Percentiles rank a stretch among this genome's conserved stretches.
These are phyloP conservation scores for Pimpla rufipes DNA, from an alignment of 2,888 invertebrate genomes.

Conservation along the genomic window DNA sequence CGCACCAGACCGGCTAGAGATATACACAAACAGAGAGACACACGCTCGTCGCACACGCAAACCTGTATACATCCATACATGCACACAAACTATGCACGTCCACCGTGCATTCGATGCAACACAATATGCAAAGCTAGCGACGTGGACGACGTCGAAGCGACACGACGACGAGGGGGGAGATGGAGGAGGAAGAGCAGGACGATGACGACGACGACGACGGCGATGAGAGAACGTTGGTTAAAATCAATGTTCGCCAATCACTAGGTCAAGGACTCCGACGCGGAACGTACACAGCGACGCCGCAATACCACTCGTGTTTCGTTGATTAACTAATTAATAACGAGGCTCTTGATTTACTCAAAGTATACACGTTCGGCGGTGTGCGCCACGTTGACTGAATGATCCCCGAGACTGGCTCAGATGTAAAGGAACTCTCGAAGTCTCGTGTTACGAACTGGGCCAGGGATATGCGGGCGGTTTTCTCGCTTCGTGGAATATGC, in stretches of 20 bases:
- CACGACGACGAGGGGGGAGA: background rate
- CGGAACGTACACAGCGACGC: background rate
- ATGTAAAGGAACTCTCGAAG: slow-evolving; percentile 33
- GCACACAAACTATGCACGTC: background rate
- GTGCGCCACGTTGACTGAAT: too few species aligned
- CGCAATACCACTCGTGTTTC: background rate
- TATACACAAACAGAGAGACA: background rate
- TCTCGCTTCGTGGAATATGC: slow-evolving; percentile 37
- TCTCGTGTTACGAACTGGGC: slow-evolving; percentile 27
- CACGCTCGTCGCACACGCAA: too few species aligned
- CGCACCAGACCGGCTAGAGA: background rate
- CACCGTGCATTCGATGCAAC: background rate
- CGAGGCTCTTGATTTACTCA: background rate
- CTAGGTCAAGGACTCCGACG: slow-evolving; percentile 32
- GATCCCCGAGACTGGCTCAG: too few species aligned
- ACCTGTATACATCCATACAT: background rate
- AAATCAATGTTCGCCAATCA: slow-evolving; percentile 42
- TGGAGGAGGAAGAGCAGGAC: too few species aligned
- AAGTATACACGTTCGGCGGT: background rate
- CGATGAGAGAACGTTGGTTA: slow-evolving; percentile 18
- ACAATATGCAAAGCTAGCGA: slow-evolving; percentile 5
- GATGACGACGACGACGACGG: background rate
- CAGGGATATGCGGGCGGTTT: slow-evolving; percentile 15
- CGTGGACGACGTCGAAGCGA: slow-evolving; percentile 22
- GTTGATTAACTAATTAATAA: slow-evolving; percentile 39